These are phyloP conservation scores for Labroides dimidiatus DNA, from an alignment of 2,797 vertebrate species.

Conservation along the genomic window DNA sequence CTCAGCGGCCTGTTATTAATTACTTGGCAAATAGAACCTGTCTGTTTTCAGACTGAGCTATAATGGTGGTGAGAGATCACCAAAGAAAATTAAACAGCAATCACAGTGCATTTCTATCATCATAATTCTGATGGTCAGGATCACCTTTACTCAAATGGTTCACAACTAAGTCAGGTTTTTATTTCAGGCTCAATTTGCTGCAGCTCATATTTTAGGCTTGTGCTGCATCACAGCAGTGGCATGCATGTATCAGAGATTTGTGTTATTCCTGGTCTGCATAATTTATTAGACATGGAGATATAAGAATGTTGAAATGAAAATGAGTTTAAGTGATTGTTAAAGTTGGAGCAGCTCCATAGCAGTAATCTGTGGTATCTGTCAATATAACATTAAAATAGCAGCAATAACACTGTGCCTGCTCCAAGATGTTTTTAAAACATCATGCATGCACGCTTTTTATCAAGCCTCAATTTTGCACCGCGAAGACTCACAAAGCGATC, in stretches of 20 bases:
- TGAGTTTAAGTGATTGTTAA: slow-evolving; percentile 91
- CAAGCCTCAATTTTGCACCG: slow-evolving; percentile 71
- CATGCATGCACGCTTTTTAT: slow-evolving; percentile 68
- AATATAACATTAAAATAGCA: slow-evolving; percentile 37
- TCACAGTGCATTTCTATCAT: slow-evolving; percentile 94
- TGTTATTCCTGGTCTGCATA: slow-evolving; percentile 90
- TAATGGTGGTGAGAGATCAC: slow-evolving; percentile 76
- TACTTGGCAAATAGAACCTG: slow-evolving; percentile 84
- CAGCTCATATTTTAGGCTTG: slow-evolving; percentile 94
- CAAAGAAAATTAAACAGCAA: slow-evolving; percentile 89
- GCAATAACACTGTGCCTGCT: slow-evolving; percentile 35
- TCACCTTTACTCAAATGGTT: slow-evolving; percentile 85
- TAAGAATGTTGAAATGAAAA: slow-evolving; percentile 85
- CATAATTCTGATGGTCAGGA: slow-evolving; percentile 90
- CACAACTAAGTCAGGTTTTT: slow-evolving; percentile 90
- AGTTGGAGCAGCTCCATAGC: slow-evolving; percentile 83
- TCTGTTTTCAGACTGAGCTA: slow-evolving; percentile 82
- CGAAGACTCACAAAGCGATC: slow-evolving; percentile 74
- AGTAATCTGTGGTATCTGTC: slow-evolving; percentile 70
- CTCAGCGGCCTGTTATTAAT: slow-evolving; percentile 88
- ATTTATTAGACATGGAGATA: slow-evolving; percentile 94
- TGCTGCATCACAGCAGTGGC: slow-evolving; percentile 86
- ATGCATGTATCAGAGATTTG: slow-evolving; percentile 86
- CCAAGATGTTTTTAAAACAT: slow-evolving; percentile 56
- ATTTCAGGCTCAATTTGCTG: slow-evolving; percentile 93